These are phyloP conservation scores for Scaptomyza pallida DNA, from an alignment of 1,140 invertebrate genomes.

Conservation along the genomic window DNA sequence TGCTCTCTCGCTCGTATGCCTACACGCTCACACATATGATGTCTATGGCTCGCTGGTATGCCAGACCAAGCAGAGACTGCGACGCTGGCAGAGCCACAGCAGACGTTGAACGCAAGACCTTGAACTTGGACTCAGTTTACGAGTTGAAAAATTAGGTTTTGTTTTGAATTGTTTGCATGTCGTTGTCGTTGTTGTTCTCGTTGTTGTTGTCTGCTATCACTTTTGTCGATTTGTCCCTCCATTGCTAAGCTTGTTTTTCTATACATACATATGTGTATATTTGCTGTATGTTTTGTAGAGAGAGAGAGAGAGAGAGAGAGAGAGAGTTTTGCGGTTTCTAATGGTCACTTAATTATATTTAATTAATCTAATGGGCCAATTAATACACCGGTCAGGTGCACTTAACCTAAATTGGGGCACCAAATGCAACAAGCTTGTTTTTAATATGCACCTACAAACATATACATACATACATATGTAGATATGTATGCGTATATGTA, in stretches of 20 bases:
- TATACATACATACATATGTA: neutral
- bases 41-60: slow-evolving; percentile 20
- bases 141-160: slow-evolving; percentile 79
- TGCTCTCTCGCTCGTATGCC: slow-evolving; percentile 4
- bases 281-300: neutral
- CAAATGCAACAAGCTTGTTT: slow-evolving; percentile 2
- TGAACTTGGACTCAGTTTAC: slow-evolving; percentile 82
- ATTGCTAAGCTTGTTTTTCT: neutral
- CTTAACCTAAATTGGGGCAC: neutral
- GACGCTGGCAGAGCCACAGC: slow-evolving; percentile 22
- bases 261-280: slow-evolving; percentile 1
- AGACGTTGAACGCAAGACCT: slow-evolving; percentile 77
- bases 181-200: slow-evolving; percentile 23
- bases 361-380: slow-evolving; percentile 54
- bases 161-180: slow-evolving; percentile 71
- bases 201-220: slow-evolving; percentile 9
- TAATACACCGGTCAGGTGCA: slow-evolving; percentile 48
- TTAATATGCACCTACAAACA: neutral
- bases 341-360: slow-evolving; percentile 12
- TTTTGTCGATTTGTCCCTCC: neutral
- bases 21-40: slow-evolving; percentile 4
- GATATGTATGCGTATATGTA: too few relatives aligned
- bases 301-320: neutral
- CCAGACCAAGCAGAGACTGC: neutral
- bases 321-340: neutral